Conservation (phyloP, 2,888 invertebrate genomes). For the Ennomos erosarius region DNA sequence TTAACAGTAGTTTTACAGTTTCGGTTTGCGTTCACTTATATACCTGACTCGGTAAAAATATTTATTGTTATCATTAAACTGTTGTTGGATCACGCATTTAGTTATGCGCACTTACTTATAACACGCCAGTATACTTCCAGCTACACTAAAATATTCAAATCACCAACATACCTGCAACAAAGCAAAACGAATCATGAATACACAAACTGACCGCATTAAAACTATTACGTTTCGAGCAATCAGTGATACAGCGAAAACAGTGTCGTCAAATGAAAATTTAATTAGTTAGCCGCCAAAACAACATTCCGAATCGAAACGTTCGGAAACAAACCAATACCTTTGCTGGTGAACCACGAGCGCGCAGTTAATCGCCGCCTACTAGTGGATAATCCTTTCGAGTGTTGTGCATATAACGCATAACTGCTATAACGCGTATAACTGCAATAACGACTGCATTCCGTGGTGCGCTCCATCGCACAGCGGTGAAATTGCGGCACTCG, state of each 20-base stretch:
- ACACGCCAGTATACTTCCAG: too few species aligned
- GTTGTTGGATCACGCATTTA: too few species aligned
- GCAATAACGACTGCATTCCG: constrained; percentile 68
- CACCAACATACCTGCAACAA: constrained; percentile 77
- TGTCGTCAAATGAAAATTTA: constrained; percentile 43
- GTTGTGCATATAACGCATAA: constrained; percentile 64
- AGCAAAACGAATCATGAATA: constrained; percentile 40
- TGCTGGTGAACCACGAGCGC: constrained; percentile 68
- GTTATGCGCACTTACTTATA: too few species aligned
- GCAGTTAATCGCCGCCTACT: constrained; percentile 78
- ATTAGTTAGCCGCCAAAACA: constrained; percentile 57
- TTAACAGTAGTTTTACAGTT: constrained; percentile 10
- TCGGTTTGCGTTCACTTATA: background rate
- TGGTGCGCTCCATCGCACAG: constrained; percentile 57
- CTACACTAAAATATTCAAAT: constrained; percentile 42
- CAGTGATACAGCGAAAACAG: constrained; percentile 22
- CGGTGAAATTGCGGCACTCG: constrained; percentile 72
- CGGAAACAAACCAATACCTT: constrained; percentile 68
- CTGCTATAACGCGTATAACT: constrained; percentile 14
- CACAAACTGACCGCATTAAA: constrained; percentile 17
- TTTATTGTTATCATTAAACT: too few species aligned
- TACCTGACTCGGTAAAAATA: too few species aligned
- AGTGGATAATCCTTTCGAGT: constrained; percentile 80
- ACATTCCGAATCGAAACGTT: constrained; percentile 64
- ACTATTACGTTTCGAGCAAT: constrained; percentile 28